Conservation (phyloP, 1,140 invertebrate species). For the Dendrolimus punctatus region DNA sequence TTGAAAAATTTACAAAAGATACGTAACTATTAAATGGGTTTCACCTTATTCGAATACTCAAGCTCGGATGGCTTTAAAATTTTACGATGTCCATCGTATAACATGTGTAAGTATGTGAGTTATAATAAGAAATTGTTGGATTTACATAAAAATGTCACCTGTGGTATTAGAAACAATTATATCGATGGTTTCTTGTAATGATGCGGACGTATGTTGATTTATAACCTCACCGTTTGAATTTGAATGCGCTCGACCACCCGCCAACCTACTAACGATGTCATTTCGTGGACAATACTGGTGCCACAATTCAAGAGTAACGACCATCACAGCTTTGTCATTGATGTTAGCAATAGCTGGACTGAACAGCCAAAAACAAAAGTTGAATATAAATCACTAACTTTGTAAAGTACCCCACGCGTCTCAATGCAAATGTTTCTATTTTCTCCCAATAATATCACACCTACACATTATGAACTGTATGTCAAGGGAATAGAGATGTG, state of each 20-base stretch:
- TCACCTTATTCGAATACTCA: too few relatives aligned
- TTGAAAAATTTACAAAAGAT: slow-evolving; percentile 4
- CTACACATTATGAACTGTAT: background rate
- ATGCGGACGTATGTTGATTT: slow-evolving; percentile 30
- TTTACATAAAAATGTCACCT: slow-evolving; percentile 33
- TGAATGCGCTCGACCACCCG: slow-evolving; percentile 63
- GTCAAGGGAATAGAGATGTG: background rate
- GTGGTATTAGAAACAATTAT: slow-evolving; percentile 43
- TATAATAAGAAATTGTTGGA: slow-evolving; percentile 6
- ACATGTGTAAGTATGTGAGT: background rate
- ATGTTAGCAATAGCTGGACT: slow-evolving; percentile 42
- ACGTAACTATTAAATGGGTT: too few relatives aligned
- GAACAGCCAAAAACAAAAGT: slow-evolving; percentile 68
- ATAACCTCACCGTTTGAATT: slow-evolving; percentile 60
- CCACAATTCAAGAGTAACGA: slow-evolving; percentile 66
- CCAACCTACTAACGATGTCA: slow-evolving; percentile 63
- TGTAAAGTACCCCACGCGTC: slow-evolving; percentile 31
- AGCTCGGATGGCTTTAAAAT: background rate
- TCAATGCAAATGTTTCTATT: slow-evolving; percentile 30
- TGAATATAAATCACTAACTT: slow-evolving; percentile 59
- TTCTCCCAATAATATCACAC: too few relatives aligned
- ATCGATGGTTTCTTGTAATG: slow-evolving; percentile 35
- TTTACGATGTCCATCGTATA: slow-evolving; percentile 1
- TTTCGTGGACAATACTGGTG: slow-evolving; percentile 56
- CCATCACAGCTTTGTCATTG: slow-evolving; percentile 55